Evolutionary conservation across 1,140 invertebrate genomes (phyloP), one percentile per base, ranked within the genome.

Genomic region (Cepaea nemoralis): DNA sequence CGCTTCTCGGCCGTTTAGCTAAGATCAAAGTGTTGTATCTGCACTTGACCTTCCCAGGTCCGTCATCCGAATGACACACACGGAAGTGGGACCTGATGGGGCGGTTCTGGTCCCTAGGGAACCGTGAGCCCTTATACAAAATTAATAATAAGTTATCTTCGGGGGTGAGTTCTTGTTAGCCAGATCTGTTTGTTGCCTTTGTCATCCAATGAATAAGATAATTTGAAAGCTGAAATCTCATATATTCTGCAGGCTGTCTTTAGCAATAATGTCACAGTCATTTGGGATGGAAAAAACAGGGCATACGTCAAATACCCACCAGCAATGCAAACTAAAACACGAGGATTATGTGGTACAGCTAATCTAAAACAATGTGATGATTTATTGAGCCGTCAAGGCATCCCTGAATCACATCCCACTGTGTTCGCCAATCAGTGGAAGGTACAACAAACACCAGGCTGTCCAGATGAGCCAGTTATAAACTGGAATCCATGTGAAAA

Each of bases 361-460:
- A 96, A 95, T 80, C 91, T 93, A 24, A 97, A 96, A 87, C 96
- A 96, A 88, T 95, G 95, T 85, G 96, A 97, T 88, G 97, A 98
- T 89, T 97, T 97, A 89, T 86, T 96, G 5, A 97, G 96, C 0
- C 95, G 95, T 0, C 95, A 97, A 88, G 95, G 95, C 31, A 96
- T 97, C 87, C 84, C 89, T 70, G 96, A 97, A 87, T 94, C 95
- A 66, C 93, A 94, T 0, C 92, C 94, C 0, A 91, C 94, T 12
- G 93, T 94, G 0, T 97, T 98, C 89, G 96, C 95, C 0, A 96
- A 96, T 88, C 96, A 96, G 86, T 97, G 96, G 96, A 96, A 95
- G 89, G 95, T 94, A 0, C 93, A 93, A 40, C 95, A 96, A 88
- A 93, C 93, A 24, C 8, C 8, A 27, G 22, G 31, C 31, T 97